Evolutionary conservation across 2,888 invertebrate species (phyloP), one percentile per base, ranked within the genome.

Genomic region (Eudasyphora cyanicolor): DNA sequence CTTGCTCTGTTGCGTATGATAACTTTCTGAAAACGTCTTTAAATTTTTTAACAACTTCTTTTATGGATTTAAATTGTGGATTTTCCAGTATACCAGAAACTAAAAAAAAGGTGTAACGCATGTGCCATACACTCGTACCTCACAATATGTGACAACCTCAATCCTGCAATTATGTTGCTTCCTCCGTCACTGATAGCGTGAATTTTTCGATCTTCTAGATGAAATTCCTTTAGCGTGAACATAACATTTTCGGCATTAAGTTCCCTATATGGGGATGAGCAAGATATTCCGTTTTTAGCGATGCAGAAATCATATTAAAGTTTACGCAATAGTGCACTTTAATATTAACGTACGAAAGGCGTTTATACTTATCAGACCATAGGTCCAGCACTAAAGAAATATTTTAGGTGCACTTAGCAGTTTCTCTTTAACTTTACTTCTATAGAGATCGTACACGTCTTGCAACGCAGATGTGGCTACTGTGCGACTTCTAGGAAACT

Each of bases 351-450:
- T 69, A 69, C 1, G 70, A 42, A 3, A 69, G 0, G 5, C 17
- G 29, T 60, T 77, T 77, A 19, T 62, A 70, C 14, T 60, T 77
- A 24, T 77, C 70, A 19, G 77, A 70, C 70, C 60, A 77, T n/a
- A 77, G 49, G 12, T 70, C 77, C 2, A 77, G 17, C 0, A 77
- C 60, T 10, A 70, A 49, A 1, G 70, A 8, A n/a, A 77, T 60
- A 29, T 70, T 60, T 35, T 32, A 6, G 60, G 60, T 14, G 77
- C 21, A 19, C 17, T 62, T n/a, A 14, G 21, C 5, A 70, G 17
- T 19, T 57, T 27, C 12, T 70, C 21, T 57, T 70, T 62, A 2
- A 70, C 24, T 1, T 57, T 69, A 42, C 42, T 45, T 21, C 8
- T n/a, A 24, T 77, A 62, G 2, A 71, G 0, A 2, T 38, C 45